Conservation (phyloP, 2,888 invertebrate species). For the Prosapia bicincta region DNA sequence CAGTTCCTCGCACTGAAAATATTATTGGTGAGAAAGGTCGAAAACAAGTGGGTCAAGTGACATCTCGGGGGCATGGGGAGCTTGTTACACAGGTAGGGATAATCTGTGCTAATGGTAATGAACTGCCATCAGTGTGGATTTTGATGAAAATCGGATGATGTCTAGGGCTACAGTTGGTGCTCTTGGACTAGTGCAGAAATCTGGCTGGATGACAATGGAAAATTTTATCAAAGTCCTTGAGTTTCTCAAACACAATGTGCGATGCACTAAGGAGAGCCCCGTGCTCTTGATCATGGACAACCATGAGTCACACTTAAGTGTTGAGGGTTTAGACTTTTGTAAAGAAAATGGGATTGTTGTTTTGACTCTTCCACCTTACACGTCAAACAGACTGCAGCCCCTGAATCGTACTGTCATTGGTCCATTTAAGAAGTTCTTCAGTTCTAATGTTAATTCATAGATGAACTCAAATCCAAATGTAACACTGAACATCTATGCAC, state of each 20-base stretch:
- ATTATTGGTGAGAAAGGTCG: too few relatives aligned
- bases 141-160: not conserved
- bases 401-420: slow-evolving; percentile 15
- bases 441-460: too few relatives aligned
- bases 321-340: too few relatives aligned
- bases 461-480: slow-evolving; percentile 39
- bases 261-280: not conserved
- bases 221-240: slow-evolving; percentile 6
- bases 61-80: too few relatives aligned
- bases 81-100: too few relatives aligned
- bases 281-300: slow-evolving; percentile 20
- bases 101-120: too few relatives aligned
- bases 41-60: too few relatives aligned
- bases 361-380: slow-evolving; percentile 20
- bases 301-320: slow-evolving; percentile 16
- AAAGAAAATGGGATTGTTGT: slow-evolving; percentile 21
- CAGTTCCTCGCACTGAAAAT: too few relatives aligned
- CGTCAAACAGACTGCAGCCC: slow-evolving; percentile 18
- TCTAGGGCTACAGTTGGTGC: slow-evolving; percentile 4
- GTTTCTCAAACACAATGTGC: too few relatives aligned
- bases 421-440: slow-evolving; percentile 18
- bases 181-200: not conserved
- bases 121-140: too few relatives aligned
- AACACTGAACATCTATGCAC: slow-evolving; percentile 38
- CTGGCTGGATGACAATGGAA: too few relatives aligned